Conservation (phyloP, 2,113 vertebrate species). For the Deroptyus accipitrinus region DNA sequence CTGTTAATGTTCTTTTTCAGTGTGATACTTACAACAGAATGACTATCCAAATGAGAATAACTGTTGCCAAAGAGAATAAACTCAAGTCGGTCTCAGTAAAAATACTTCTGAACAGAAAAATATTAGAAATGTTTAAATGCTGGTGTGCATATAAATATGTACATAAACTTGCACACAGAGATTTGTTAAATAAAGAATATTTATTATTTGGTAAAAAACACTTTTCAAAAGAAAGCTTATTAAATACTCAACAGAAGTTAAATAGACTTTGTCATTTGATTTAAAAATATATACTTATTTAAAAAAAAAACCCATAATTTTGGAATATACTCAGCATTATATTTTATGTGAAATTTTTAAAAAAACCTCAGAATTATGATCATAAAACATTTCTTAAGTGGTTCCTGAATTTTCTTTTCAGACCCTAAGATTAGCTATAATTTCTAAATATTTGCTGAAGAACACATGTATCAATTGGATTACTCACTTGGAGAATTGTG, state of each 20-base stretch:
- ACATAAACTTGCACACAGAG: neutral
- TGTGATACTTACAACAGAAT: neutral
- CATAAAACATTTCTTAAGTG: neutral
- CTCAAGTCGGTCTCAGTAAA: neutral
- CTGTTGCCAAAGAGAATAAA: neutral
- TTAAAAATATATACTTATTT: neutral
- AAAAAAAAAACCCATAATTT: neutral
- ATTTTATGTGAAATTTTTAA: neutral
- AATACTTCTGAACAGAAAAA: neutral
- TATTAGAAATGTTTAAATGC: neutral
- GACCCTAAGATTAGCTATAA: neutral
- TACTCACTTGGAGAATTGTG: too few species aligned
- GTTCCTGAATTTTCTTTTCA: neutral
- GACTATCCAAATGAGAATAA: neutral
- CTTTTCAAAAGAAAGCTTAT: neutral
- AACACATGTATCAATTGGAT: neutral
- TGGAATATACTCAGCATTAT: neutral
- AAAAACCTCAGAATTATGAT: neutral
- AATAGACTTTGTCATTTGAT: neutral
- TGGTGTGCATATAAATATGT: neutral
- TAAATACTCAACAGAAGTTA: neutral
- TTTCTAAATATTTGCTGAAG: neutral
- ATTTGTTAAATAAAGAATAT: neutral
- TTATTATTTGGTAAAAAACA: neutral
- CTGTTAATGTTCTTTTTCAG: neutral